These are phyloP conservation scores for Quiscalus mexicanus DNA, from an alignment of 2,113 vertebrate species.

Conservation along the genomic window DNA sequence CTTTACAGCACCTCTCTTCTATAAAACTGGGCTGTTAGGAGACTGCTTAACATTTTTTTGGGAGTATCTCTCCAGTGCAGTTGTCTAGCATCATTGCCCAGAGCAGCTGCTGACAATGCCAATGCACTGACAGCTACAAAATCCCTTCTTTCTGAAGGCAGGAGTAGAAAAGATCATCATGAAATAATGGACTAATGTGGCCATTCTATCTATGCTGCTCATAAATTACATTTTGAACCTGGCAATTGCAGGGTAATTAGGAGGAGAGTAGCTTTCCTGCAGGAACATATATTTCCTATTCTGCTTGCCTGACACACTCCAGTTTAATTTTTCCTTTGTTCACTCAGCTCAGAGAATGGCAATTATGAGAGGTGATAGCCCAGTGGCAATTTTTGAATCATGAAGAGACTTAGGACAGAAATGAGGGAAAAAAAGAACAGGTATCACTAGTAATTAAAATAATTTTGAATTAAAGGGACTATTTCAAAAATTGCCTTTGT, in stretches of 20 bases:
- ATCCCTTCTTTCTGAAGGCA: not conserved
- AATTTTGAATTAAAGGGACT: slow-evolving; percentile 69
- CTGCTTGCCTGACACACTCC: slow-evolving; percentile 47
- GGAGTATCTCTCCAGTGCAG: not conserved
- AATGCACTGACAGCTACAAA: not conserved
- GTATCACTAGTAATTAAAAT: slow-evolving; percentile 73
- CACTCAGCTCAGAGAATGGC: slow-evolving; percentile 35
- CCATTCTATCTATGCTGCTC: slow-evolving; percentile 39
- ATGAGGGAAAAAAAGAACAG: slow-evolving; percentile 9
- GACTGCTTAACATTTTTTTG: not conserved
- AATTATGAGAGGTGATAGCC: slow-evolving; percentile 41
- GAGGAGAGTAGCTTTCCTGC: slow-evolving; percentile 44
- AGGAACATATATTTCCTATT: slow-evolving; percentile 61
- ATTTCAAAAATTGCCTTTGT: slow-evolving; percentile 67
- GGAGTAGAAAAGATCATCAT: slow-evolving; percentile 4
- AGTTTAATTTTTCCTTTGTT: slow-evolving; percentile 66
- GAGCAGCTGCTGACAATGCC: not conserved
- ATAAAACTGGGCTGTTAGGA: not conserved
- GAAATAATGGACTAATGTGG: slow-evolving; percentile 51
- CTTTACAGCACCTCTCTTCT: not conserved
- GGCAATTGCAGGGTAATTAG: slow-evolving; percentile 63
- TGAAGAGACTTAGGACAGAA: slow-evolving; percentile 44
- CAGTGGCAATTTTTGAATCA: slow-evolving; percentile 51
- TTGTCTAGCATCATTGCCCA: not conserved
- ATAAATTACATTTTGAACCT: slow-evolving; percentile 64